These are phyloP conservation scores for Onychomys arenicola DNA, from an alignment of 2,797 vertebrate genomes.

Conservation along the genomic window DNA sequence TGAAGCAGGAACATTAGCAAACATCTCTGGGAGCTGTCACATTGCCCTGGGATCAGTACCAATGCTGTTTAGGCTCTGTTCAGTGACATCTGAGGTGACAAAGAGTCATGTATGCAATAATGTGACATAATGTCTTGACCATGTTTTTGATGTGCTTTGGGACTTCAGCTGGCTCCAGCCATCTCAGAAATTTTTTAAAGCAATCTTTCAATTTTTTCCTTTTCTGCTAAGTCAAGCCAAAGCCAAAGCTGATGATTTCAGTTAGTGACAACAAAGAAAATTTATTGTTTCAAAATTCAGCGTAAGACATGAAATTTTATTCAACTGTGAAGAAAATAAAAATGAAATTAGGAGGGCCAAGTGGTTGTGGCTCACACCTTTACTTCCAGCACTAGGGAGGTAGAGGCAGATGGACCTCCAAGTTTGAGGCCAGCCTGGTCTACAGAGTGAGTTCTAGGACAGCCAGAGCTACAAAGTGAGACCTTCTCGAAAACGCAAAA, in stretches of 20 bases:
- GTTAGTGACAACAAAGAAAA: neutral
- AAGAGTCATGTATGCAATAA: neutral
- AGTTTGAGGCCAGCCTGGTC: neutral
- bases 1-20: neutral
- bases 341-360: neutral
- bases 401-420: neutral
- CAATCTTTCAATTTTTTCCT: neutral
- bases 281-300: slow-evolving; percentile 26
- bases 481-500: neutral
- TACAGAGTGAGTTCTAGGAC: neutral
- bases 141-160: slow-evolving; percentile 3
- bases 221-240: neutral
- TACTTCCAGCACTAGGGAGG: neutral
- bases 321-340: neutral
- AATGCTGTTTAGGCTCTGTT: neutral
- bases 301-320: neutral
- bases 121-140: neutral
- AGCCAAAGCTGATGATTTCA: slow-evolving; percentile 10
- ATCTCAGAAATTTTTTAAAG: slow-evolving; percentile 24
- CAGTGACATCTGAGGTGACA: neutral
- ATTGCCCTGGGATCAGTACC: neutral
- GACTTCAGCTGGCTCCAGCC: neutral
- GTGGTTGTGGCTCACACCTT: neutral
- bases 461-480: neutral
- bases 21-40: neutral